Conservation (phyloP, 2,113 vertebrate genomes). For the Thunnus maccoyii region DNA sequence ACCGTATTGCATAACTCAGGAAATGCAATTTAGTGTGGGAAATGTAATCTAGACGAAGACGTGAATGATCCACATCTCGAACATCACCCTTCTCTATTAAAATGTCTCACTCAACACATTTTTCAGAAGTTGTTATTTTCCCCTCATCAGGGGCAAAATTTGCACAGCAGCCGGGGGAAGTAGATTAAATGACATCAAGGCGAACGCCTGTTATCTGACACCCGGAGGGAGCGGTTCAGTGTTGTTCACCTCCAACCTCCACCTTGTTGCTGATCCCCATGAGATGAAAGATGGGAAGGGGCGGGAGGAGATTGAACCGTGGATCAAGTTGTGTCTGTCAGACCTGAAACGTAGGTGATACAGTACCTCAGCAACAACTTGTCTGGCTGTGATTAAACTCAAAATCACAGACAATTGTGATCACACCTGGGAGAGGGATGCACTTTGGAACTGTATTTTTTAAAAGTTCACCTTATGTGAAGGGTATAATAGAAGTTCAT, state of each 20-base stretch:
- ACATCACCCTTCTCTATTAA: neutral
- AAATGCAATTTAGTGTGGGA: neutral
- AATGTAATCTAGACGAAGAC: neutral
- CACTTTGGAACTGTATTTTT: slow-evolving; percentile 7
- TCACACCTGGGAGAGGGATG: neutral
- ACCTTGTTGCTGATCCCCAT: slow-evolving; percentile 25
- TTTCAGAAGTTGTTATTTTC: slow-evolving; percentile 33
- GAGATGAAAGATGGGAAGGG: slow-evolving; percentile 1
- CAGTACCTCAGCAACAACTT: neutral
- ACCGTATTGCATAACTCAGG: neutral
- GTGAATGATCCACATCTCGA: neutral
- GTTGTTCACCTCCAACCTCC: slow-evolving; percentile 29
- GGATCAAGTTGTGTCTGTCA: slow-evolving; percentile 18
- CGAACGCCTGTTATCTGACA: slow-evolving; percentile 9
- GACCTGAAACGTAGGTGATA: slow-evolving; percentile 19
- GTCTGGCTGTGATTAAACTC: slow-evolving; percentile 22
- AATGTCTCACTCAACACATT: neutral
- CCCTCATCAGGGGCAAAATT: neutral
- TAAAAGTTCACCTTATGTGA: neutral
- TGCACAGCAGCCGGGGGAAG: neutral
- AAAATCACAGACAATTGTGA: neutral
- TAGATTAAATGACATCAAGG: slow-evolving; percentile 6
- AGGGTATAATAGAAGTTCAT: neutral
- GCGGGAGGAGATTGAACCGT: neutral
- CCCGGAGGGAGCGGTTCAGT: neutral